Base-by-base conservation (phyloP, 2,797 vertebrate genomes). In the Emys orbicularis region DNA sequence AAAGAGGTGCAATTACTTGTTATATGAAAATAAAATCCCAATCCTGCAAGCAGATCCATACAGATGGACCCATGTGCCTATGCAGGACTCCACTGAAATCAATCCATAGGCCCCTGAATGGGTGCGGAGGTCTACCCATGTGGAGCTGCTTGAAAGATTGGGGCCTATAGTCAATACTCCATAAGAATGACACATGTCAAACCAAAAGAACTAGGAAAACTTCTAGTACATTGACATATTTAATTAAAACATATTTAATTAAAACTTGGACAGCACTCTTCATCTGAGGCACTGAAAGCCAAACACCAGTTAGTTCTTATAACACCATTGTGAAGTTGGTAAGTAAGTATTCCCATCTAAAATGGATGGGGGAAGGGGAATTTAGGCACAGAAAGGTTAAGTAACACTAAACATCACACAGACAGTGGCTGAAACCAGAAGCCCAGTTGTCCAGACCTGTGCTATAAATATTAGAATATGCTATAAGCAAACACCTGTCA, bases 401-500 rank as follows among this genome's bases (percentile, higher is more conserved):
- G 90, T 86, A 93, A 88, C 88, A 92, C 89, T 85, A 86, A 81
- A 79, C 90, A 84, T 90, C 72, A 81, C 72, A 95, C 23, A 68
- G 3, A 79, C 44, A 72, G 88, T 15, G 88, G 92, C 81, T 93
- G 79, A 93, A 92, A 89, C 18, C 21, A 86, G 92, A 90, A 21
- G 52, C 81, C 6, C 92, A 83, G 89, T 88, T n/a, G 76, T 81
- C 79, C 93, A 95, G 93, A 83, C 6, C 81, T 54, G 41, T 65
- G 68, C 76, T 77, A 79, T 84, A 93, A 94, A 92, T 54, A 52
- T 90, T 93, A 74, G 2, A 44, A 93, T 81, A 86, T 86, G 83
- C 31, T 96, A 81, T 92, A 94, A 95, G 68, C 79, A 96, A 95
- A 92, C 92, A 90, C 85, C 89, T 76, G 79, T 57, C 59, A 72